These are phyloP conservation scores for Drosophila anomelani DNA, from an alignment of 2,888 invertebrate species.

Conservation along the genomic window DNA sequence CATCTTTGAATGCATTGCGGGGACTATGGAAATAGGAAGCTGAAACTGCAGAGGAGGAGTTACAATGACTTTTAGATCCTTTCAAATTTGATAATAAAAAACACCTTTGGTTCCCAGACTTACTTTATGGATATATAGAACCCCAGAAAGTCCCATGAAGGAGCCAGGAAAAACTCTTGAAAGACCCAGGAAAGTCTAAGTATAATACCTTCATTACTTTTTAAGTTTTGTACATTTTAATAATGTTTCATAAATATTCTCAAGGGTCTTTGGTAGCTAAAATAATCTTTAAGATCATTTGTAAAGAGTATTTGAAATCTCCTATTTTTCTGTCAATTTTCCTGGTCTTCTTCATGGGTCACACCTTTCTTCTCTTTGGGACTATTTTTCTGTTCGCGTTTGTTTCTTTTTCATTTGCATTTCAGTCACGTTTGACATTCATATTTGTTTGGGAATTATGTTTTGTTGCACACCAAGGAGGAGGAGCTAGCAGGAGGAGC, in stretches of 20 bases:
- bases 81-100: neutral
- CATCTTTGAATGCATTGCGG: conserved; percentile 22
- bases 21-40: conserved; percentile 28
- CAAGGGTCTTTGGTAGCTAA: no score
- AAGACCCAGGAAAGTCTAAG: neutral
- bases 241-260: neutral
- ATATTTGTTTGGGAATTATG: conserved; percentile 69
- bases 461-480: conserved; percentile 33
- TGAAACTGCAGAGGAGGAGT: conserved; percentile 15
- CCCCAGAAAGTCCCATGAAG: neutral
- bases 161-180: no score
- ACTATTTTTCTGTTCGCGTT: conserved; percentile 10
- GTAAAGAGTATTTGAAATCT: neutral
- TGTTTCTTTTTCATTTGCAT: conserved; percentile 55
- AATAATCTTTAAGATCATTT: no score
- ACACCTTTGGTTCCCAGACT: neutral
- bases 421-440: conserved; percentile 81
- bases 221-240: neutral
- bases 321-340: neutral
- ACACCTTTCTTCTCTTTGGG: conserved; percentile 1
- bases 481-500: conserved; percentile 3
- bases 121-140: neutral
- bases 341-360: neutral
- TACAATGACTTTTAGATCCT: neutral
- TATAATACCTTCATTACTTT: no score